Conservation (phyloP, 2,113 vertebrate species). For the Corythoichthys haematopterus region DNA sequence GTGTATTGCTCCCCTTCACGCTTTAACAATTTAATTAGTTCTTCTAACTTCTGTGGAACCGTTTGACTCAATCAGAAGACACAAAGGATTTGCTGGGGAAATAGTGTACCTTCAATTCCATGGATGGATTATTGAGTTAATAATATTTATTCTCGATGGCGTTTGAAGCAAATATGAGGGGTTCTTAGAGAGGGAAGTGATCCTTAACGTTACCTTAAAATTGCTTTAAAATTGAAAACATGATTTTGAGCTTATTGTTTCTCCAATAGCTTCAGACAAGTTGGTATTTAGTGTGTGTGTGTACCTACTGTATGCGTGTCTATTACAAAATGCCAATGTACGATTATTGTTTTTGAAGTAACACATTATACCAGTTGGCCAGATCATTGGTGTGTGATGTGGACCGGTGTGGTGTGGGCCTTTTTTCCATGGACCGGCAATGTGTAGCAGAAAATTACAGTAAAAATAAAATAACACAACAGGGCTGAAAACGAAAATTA, state of each 20-base stretch:
- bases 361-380: background rate
- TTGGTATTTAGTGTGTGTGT: background rate
- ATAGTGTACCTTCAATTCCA: conserved; percentile 23
- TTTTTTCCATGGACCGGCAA: too few relatives aligned
- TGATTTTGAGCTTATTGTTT: background rate
- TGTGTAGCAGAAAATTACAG: too few relatives aligned
- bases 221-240: conserved; percentile 9
- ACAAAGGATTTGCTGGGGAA: conserved; percentile 15
- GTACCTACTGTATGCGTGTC: background rate
- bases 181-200: conserved; percentile 17
- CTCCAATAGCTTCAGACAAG: conserved; percentile 16
- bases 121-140: conserved; percentile 33
- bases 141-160: conserved; percentile 26
- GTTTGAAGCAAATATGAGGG: conserved; percentile 20
- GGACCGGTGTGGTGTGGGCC: too few relatives aligned
- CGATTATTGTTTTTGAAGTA: too few relatives aligned
- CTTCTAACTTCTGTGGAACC: conserved; percentile 6
- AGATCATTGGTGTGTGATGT: too few relatives aligned
- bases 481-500: too few relatives aligned
- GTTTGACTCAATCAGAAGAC: conserved; percentile 25
- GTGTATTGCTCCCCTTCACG: conserved; percentile 6
- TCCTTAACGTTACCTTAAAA: conserved; percentile 24
- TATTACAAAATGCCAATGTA: background rate
- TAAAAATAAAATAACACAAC: too few relatives aligned
- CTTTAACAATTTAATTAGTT: conserved; percentile 14